phyloP scores from a whole-genome alignment of 1,140 invertebrate genomes.

The Telenomus remus region DNA sequence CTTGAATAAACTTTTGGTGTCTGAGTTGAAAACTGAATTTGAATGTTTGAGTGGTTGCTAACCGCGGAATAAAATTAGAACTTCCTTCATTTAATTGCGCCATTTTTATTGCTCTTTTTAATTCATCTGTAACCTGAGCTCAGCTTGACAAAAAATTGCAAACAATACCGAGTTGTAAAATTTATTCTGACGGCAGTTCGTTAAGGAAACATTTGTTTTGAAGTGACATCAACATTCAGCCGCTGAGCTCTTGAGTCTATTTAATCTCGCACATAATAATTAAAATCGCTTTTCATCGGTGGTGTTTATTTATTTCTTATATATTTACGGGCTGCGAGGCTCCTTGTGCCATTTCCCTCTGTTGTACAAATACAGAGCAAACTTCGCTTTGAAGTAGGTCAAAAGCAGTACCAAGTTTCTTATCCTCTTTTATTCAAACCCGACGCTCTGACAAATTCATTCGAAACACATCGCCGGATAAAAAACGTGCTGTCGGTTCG shows the following conservation, averaged over 20 bases:
- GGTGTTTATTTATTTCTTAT: conserved; percentile 42
- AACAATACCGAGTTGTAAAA: too few species aligned
- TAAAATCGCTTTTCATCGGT: conserved; percentile 21
- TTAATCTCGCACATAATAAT: conserved; percentile 35
- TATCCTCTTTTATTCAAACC: conserved; percentile 54
- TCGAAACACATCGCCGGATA: conserved; percentile 17
- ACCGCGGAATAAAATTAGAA: too few species aligned
- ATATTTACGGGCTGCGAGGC: conserved; percentile 14
- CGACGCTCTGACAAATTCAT: conserved; percentile 38
- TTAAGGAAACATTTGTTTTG: neutral
- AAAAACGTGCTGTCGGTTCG: conserved; percentile 13
- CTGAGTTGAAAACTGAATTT: too few species aligned
- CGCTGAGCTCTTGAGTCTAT: conserved; percentile 2
- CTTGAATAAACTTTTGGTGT: too few species aligned
- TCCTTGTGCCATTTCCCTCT: conserved; percentile 19
- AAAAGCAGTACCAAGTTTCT: conserved; percentile 43
- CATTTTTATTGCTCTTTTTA: too few species aligned
- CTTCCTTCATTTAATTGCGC: too few species aligned
- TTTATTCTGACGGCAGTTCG: neutral
- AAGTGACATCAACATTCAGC: conserved; percentile 7
- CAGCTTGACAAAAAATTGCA: too few species aligned
- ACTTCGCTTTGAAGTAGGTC: conserved; percentile 42
- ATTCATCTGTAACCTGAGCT: too few species aligned
- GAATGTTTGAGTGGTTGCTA: too few species aligned
- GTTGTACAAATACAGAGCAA: conserved; percentile 48